Base-by-base conservation (phyloP, 2,113 vertebrate genomes). In the Centropus bengalensis region DNA sequence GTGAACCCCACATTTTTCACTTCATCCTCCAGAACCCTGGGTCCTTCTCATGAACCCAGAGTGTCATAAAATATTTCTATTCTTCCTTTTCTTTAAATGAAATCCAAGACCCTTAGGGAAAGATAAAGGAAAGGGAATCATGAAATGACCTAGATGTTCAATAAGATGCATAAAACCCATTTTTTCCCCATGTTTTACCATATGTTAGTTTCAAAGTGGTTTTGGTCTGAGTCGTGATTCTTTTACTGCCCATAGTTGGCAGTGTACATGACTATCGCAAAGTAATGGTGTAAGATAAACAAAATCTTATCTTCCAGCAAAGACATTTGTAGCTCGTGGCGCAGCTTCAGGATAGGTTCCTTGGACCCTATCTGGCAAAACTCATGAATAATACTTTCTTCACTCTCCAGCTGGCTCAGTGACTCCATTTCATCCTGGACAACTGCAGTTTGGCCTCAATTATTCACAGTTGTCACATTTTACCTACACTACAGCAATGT, bases 361-460 rank as follows among this genome's bases (percentile, higher is more conserved):
- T 88, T 77, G 82, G 19, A 90, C 81, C 47, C 55, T 85, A 21
- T 22, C 87, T 95, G 88, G 91, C 76, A 94, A 60, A 82, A 45
- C 47, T 84, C 11, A 20, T 36, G 32, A 59, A 77, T 91, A 70
- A 78, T 27, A 33, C 28, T 87, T 94, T 91, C 59, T 91, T 89
- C n/a, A 28, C 54, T 94, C 55, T 95, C 91, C 89, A 94, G 71
- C 67, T 97, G 95, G 93, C 89, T 94, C 75, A 54, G 30, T 44
- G 58, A 76, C 24, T 87, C 77, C 74, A 69, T 76, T 79, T 79
- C 38, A 54, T 82, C 63, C 67, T 49, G 62, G 58, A 87, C 89
- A 82, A 80, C 18, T 84, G 55, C 86, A n/a, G 12, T 16, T 92
- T 94, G 67, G 63, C 62, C 84, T 91, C 42, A 85, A 8, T 85